Base-by-base conservation (phyloP, 92 coral and sea anemone genomes). In the Palythoa grandis region DNA sequence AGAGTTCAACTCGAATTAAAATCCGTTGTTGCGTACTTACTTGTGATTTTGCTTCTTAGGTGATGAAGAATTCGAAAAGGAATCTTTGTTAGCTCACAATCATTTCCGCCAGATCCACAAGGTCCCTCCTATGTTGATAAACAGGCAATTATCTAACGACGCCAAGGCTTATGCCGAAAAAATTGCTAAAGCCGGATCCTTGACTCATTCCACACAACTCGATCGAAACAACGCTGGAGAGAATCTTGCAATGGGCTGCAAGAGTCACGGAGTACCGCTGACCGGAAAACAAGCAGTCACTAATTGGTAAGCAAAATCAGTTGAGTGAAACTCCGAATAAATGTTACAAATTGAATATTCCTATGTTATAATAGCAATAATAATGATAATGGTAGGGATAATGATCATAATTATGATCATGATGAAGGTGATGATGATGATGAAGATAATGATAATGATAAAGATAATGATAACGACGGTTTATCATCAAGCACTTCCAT, bases 161-260 rank as follows among this genome's bases (percentile, higher is more conserved):
- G 98, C 98, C 11, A 90, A 84, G 29, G 93, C 74, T 50, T 90
- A 95, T 22, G 98, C 98, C 1, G 84, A 92, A 63, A 87, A 78
- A 72, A 84, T 95, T 50, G 93, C 98, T 16, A 84, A 75, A 48
- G 79, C 77, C 61, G 95, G 98, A 24, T 82, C 94, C 4, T 82
- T 94, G 50, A 82, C 85, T 11, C 98, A 95, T 68, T 95, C 96
- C 60, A 84, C 88, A 52, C 87, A 54, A 15, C 82, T 76, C 22
- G 93, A 89, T 11, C 94, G 86, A 11, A 90, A 92, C 1, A 83
- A 85, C 29, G 97, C 89, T 22, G 98, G 98, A 3, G 98, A 95
- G 74, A 95, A 94, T 72, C 91, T 95, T 43, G 95, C 89, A 13
- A 89, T 90, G 95, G 98, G 94, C 11, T 95, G 98, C 50, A 93